phyloP scores from a whole-genome alignment of 2,797 vertebrate genomes.

The Podargus strigoides region DNA sequence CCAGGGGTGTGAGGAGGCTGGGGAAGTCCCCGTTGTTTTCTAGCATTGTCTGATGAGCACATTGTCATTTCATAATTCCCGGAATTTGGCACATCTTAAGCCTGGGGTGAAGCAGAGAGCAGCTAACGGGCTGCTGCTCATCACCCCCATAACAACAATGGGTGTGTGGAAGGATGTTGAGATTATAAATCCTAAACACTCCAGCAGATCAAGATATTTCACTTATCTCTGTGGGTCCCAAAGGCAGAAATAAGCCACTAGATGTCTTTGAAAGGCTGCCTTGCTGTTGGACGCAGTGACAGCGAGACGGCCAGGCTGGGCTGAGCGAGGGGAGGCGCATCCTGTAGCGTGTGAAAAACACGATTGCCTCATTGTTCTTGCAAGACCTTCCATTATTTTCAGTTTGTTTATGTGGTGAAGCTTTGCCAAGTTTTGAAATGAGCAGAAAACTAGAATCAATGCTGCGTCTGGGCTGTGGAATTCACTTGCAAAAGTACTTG shows the following conservation, averaged over 20 bases:
- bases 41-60: background rate
- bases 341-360: constrained; percentile 56
- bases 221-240: constrained; percentile 13
- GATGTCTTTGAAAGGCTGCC: constrained; percentile 34
- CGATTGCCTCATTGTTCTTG: constrained; percentile 37
- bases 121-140: constrained; percentile 28
- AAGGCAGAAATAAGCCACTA: constrained; percentile 2
- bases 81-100: background rate
- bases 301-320: background rate
- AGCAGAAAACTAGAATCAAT: background rate
- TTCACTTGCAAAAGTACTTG: background rate
- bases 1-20: background rate
- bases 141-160: constrained; percentile 12
- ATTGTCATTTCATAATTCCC: constrained; percentile 54
- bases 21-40: constrained; percentile 8
- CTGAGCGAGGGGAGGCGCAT: constrained; percentile 17
- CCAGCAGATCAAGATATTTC: constrained; percentile 27
- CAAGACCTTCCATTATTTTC: constrained; percentile 11
- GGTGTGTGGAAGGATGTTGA: constrained; percentile 39
- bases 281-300: background rate
- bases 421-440: constrained; percentile 20
- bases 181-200: constrained; percentile 41
- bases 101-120: constrained; percentile 50
- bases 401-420: constrained; percentile 26
- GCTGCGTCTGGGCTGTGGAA: background rate